Base-by-base conservation (phyloP, 2,797 vertebrate species). In the Pterois miles region DNA sequence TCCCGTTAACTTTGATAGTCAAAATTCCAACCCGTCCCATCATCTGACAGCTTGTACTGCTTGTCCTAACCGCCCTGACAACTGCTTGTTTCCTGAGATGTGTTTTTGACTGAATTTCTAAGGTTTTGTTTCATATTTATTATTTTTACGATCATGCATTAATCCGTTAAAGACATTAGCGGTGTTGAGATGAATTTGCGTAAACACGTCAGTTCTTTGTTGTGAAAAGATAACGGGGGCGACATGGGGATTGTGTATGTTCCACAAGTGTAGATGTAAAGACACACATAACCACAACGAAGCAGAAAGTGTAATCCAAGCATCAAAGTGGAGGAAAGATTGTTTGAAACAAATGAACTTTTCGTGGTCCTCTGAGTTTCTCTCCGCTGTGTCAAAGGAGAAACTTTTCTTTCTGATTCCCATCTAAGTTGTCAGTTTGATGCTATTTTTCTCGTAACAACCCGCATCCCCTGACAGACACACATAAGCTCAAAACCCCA, bases 161-260 rank as follows among this genome's bases (percentile, higher is more conserved):
- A 8, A 33, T 33, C 2, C 31, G 31, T 33, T 33, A 33, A 33
- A 33, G 31, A 33, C 8, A 33, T 33, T 33, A 33, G 31, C 8
- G 31, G 31, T 8, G 7, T 33, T 33, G 8, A 33, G 8, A 33
- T 8, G 31, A 33, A 33, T 33, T 33, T 33, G 31, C 31, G 31
- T 43, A 3, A 43, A 43, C 14, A 16, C 40, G 16, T 43, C 40
- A 43, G n/a, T 77, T 33, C 27, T 48, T 27, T n/a, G 59, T 76
- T 58, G 1, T 72, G 50, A 72, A 27, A 79, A 79, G 74, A 76
- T 52, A 40, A 70, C 18, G 60, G n/a, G 54, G 67, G 22, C 52
- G 72, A 56, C 52, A 52, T 40, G 31, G 31, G 14, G 31, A 33
- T 23, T 65, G 68, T 63, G 48, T 63, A 57, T 29, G 43, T 64